Base-by-base conservation (phyloP, 2,113 vertebrate species). In the Malurus elegans region DNA sequence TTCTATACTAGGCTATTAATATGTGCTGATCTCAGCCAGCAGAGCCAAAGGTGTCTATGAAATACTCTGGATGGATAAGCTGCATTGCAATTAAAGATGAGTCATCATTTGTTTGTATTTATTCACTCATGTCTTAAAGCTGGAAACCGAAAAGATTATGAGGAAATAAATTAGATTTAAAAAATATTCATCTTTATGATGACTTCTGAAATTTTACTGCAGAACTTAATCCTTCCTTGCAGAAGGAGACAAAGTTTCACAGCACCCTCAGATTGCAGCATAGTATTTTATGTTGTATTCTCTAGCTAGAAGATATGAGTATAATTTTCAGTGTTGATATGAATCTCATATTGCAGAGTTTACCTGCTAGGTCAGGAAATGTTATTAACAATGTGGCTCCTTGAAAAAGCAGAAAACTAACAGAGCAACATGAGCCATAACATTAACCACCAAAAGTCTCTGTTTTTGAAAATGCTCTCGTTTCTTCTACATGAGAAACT, bases 21-120 rank as follows among this genome's bases (percentile, higher is more conserved):
- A 65, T 45, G 53, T 70, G 50, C 78, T 84, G 93, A 94, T 93
- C 24, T 69, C 56, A 79, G 88, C 34, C 48, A 87, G 86, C 32
- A 80, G 34, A 42, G 48, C 14, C 32, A 28, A 60, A 95, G 73
- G 56, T 80, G 79, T 69, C 57, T 70, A 5, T 38, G 95, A 94
- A 96, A 85, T 42, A 23, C 40, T 34, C 4, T 28, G 51, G 81
- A 64, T 84, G 50, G 64, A 75, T 92, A 83, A 91, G 44, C 88
- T 93, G 70, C 71, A 74, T 73, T 47, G 69, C 69, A 94, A 65
- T 40, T 91, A 88, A 94, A 92, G 92, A 93, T 76, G 57, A 93
- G 38, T 93, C 88, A 92, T 79, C 26, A 83, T 44, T 93, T 94
- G 28, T 67, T 97, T 81, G 53, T 61, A 67, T 95, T 71, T 78